These are phyloP conservation scores for Hypotaenidia philippensis DNA, from an alignment of 2,797 vertebrate species.

Conservation along the genomic window DNA sequence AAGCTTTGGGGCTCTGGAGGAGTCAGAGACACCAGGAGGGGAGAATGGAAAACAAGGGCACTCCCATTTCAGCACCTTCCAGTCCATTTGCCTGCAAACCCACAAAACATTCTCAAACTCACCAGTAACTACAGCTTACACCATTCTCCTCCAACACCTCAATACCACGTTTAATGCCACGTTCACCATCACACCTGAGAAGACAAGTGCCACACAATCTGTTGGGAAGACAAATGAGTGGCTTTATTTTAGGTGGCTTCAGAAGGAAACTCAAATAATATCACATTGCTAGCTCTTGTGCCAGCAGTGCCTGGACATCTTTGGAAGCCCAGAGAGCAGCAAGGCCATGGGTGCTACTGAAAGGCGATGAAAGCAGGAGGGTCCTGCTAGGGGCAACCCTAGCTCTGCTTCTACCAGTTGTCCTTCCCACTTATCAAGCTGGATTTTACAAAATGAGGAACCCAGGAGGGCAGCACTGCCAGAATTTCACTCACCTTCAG, in stretches of 20 bases:
- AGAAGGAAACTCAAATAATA: not conserved
- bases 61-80: not conserved
- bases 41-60: not conserved
- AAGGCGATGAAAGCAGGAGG: not conserved
- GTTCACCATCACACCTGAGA: not conserved
- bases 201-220: not conserved
- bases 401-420: not conserved
- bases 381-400: not conserved
- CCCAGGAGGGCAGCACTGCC: not conserved
- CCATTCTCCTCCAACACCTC: not conserved
- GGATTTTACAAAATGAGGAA: not conserved
- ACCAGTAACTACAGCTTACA: not conserved
- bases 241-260: not conserved
- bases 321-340: not conserved
- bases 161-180: not conserved
- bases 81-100: not conserved
- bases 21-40: not conserved
- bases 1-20: not conserved
- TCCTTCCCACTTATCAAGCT: not conserved
- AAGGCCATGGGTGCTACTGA: not conserved
- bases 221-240: not conserved
- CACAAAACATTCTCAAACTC: not conserved
- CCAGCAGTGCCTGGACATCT: not conserved
- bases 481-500: not conserved
- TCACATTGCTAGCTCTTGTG: not conserved